A percentile compares a stretch with the other conserved stretches of the same genome.
Evolutionary conservation across 2,113 vertebrate genomes (phyloP).

Genomic region (Madoqua kirkii): DNA sequence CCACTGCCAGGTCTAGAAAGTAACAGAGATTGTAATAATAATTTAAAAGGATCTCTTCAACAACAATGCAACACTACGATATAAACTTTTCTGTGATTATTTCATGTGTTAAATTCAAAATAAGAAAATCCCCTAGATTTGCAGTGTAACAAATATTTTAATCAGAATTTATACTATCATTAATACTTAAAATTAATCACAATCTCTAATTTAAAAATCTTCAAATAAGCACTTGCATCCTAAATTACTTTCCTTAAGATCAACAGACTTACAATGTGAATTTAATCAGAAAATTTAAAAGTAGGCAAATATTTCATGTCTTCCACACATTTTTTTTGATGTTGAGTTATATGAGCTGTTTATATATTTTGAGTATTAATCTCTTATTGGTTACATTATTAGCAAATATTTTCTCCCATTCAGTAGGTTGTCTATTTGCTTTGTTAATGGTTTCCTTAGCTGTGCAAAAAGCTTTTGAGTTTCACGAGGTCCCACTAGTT

Average conservation of each 20-base stretch:
- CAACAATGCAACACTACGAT: background rate
- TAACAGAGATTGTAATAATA: background rate
- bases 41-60: background rate
- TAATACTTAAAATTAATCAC: conserved; percentile 18
- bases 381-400: background rate
- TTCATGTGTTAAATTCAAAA: conserved; percentile 23
- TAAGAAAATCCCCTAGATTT: background rate
- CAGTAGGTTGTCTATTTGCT: background rate
- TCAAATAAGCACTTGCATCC: background rate
- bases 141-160: background rate
- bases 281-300: background rate
- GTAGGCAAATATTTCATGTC: background rate
- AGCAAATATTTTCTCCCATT: background rate
- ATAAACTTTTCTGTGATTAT: background rate
- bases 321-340: background rate
- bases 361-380: background rate
- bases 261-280: background rate
- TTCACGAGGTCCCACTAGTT: background rate
- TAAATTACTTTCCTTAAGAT: conserved; percentile 7
- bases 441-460: background rate
- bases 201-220: conserved; percentile 8
- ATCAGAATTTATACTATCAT: background rate
- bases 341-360: background rate
- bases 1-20: conserved; percentile 21
- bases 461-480: background rate